Evolutionary conservation across 2,797 vertebrate genomes (phyloP).

Genomic region (Tragelaphus eurycerus): DNA sequence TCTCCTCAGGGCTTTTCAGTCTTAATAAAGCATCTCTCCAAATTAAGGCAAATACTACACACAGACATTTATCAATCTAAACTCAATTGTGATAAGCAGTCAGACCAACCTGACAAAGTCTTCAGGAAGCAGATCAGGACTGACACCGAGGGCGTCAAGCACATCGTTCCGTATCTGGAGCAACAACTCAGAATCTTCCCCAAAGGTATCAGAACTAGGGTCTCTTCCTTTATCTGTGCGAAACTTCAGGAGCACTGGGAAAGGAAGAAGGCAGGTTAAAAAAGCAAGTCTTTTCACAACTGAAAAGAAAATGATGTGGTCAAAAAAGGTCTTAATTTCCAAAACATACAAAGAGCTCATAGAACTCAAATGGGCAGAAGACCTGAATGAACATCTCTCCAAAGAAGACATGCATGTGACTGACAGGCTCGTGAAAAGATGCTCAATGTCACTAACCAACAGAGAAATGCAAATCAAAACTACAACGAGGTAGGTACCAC

Average conservation of each 20-base stretch:
- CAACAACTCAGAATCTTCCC: conserved; percentile 86
- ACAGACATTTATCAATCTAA: not conserved
- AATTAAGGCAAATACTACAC: not conserved
- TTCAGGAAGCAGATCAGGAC: conserved; percentile 85
- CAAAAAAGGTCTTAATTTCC: not conserved
- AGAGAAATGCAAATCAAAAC: not conserved
- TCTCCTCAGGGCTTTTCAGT: not conserved
- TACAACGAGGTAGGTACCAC: not conserved
- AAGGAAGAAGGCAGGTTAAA: not conserved
- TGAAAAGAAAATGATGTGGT: not conserved
- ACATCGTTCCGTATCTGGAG: conserved; percentile 89
- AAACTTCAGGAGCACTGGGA: conserved; percentile 92
- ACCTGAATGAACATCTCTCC: not conserved
- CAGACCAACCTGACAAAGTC: conserved; percentile 89
- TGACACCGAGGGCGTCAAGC: conserved; percentile 85
- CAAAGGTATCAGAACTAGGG: conserved; percentile 84
- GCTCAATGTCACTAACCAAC: not conserved
- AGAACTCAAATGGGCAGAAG: not conserved
- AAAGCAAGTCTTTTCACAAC: not conserved
- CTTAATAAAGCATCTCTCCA: not conserved
- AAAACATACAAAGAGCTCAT: not conserved
- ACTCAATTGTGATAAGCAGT: accelerated
- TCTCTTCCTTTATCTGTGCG: conserved; percentile 91
- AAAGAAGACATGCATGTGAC: not conserved
- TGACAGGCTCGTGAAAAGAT: not conserved